Base-by-base conservation (phyloP, 2,888 invertebrate species). In the Timandra comae region DNA sequence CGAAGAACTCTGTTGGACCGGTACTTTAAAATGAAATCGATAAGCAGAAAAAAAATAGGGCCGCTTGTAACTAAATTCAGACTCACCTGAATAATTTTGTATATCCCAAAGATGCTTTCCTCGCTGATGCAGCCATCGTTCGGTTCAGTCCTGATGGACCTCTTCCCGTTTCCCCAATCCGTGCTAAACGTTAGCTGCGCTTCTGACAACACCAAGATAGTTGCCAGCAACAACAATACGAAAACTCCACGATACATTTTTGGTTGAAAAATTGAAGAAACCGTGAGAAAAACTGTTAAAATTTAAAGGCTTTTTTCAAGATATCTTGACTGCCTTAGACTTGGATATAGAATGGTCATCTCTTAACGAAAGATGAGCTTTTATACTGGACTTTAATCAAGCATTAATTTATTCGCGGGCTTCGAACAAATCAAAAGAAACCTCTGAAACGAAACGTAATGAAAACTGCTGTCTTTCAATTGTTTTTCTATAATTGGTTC, bases 71-170 rank as follows among this genome's bases (percentile, higher is more conserved):
- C 7, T 2, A 7, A 21, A 21, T n/a, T 22, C 9, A 7, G 9
- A n/a, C 2, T 52, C 56, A 89, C 89, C 86, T 89, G 87, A 36
- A 89, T 87, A 11, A 89, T 71, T 70, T 88, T 89, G 50, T 89
- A 88, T 44, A 89, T 82, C 26, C 87, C 72, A 65, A 85, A 80
- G 13, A 89, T 64, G 12, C 86, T 73, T 39, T 88, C 88, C 43
- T 88, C 80, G 6, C 85, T 75, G 46, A 84, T 85, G 56, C 89
- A 89, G 9, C 73, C 79, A 16, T 71, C 67, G 10, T 45, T 43
- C 2, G 35, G 49, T 21, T 50, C 62, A 20, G 44, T 27, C 25
- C 45, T 52, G 3, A 56, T 36, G 1, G 72, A 62, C 9, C 86
- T 63, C 53, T 88, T 88, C 0, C 70, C 69, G 29, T 70, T 63